Conservation (phyloP, 2,888 invertebrate species). For the Leptopilina drosophilae region DNA sequence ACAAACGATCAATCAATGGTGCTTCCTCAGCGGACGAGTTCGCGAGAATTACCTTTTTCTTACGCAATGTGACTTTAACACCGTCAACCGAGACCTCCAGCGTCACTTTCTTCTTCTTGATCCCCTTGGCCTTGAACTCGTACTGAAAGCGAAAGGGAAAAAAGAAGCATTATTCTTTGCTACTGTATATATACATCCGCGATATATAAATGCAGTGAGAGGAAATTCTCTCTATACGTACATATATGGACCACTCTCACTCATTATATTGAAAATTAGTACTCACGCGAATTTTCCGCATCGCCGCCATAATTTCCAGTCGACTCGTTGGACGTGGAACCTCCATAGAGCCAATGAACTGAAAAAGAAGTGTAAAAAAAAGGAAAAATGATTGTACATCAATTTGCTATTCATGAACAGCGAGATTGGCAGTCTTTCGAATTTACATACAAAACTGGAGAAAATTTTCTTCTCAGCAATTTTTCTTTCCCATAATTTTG, state of each 20-base stretch:
- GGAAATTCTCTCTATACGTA: no score
- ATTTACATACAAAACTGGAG: background rate
- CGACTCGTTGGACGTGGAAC: constrained; percentile 97
- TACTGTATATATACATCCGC: no score
- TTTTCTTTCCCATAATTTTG: background rate
- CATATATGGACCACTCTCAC: constrained; percentile 11
- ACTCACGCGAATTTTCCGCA: constrained; percentile 98
- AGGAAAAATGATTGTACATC: constrained; percentile 53
- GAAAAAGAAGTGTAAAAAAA: constrained; percentile 79
- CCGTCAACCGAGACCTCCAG: constrained; percentile 97
- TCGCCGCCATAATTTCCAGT: constrained; percentile 99
- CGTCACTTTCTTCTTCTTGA: constrained; percentile 98
- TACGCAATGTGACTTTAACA: constrained; percentile 91
- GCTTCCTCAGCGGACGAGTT: constrained; percentile 38
- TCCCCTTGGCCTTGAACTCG: constrained; percentile 98
- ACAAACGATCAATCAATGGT: constrained; percentile 42
- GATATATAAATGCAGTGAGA: no score
- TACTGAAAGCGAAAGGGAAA: constrained; percentile 84
- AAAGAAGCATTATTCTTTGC: background rate
- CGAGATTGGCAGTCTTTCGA: constrained; percentile 25
- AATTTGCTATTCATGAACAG: constrained; percentile 17
- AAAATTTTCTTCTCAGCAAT: background rate
- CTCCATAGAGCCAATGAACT: constrained; percentile 99
- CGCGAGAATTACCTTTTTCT: constrained; percentile 82
- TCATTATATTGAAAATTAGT: constrained; percentile 51